Percentiles rank a stretch among this genome's conserved stretches.
Evolutionary conservation across 2,888 invertebrate species (phyloP).

Genomic region (Lasioglossum morio): DNA sequence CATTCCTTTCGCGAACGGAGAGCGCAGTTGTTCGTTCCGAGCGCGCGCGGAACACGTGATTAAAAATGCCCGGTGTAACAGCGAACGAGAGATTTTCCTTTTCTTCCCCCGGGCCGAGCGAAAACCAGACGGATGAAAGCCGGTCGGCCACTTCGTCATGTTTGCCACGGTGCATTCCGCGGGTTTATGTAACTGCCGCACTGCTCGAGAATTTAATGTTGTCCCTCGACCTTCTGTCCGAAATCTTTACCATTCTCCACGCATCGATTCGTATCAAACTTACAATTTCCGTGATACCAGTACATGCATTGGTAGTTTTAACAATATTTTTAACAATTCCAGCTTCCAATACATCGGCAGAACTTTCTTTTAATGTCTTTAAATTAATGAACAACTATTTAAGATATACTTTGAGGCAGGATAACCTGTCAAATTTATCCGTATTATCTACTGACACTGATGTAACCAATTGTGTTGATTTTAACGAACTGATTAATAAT

Average conservation of each 20-base stretch:
- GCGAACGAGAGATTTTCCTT: slow-evolving; percentile 25
- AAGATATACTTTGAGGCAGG: no score
- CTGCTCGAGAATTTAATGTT: slow-evolving; percentile 53
- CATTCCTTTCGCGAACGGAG: slow-evolving; percentile 20
- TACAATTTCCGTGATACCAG: no score
- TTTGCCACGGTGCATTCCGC: slow-evolving; percentile 49
- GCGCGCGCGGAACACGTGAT: slow-evolving; percentile 40
- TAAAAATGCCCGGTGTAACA: slow-evolving; percentile 27
- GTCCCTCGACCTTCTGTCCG: slow-evolving; percentile 46
- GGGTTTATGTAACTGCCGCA: slow-evolving; percentile 56
- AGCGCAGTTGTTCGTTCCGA: background rate
- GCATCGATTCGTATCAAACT: background rate
- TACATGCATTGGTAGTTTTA: no score
- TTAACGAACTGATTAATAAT: no score
- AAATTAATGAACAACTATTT: no score
- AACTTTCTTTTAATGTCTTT: no score
- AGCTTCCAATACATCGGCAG: no score
- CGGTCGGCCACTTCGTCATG: slow-evolving; percentile 45
- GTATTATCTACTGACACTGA: no score
- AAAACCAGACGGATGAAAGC: slow-evolving; percentile 27
- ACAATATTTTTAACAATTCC: no score
- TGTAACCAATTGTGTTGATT: no score
- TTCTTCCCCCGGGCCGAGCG: background rate
- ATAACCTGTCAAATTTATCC: no score
- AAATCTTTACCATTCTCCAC: background rate